phyloP scores from a whole-genome alignment of 30 jellyfish, hydroid and myxozoan species.

The Aurelia aurita complex sp. Pacific region DNA sequence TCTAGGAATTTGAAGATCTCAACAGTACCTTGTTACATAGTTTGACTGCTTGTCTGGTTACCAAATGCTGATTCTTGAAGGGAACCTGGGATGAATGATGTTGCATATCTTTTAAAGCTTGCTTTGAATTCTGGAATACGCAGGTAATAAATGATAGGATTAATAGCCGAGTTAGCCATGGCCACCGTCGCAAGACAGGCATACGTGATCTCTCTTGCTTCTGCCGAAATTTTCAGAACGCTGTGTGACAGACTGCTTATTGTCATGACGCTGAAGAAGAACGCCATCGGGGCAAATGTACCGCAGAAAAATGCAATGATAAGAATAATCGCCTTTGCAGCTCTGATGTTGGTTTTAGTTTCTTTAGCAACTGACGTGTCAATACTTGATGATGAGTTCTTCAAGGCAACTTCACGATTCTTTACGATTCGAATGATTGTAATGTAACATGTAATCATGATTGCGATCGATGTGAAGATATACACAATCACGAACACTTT shows the following conservation, averaged over 20 bases:
- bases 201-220: constrained; percentile 38
- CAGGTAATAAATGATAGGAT: constrained; percentile 77
- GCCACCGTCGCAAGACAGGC: constrained; percentile 51
- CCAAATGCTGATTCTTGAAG: too few species aligned
- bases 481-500: constrained; percentile 30
- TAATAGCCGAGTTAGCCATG: constrained; percentile 68
- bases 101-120: constrained; percentile 24
- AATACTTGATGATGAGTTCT: neutral
- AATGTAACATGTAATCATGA: constrained; percentile 50
- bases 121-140: constrained; percentile 70
- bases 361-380: neutral
- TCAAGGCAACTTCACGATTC: constrained; percentile 5
- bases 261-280: constrained; percentile 40
- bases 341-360: constrained; percentile 27
- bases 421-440: constrained; percentile 35
- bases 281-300: constrained; percentile 32
- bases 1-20: too few species aligned
- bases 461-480: constrained; percentile 15
- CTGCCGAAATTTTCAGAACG: neutral
- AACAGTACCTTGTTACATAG: too few species aligned
- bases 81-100: neutral
- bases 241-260: constrained; percentile 7
- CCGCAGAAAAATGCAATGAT: constrained; percentile 20
- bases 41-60: too few species aligned
- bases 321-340: constrained; percentile 33